phyloP scores from a whole-genome alignment of 2,797 vertebrate genomes.

The Cyprinella venusta region DNA sequence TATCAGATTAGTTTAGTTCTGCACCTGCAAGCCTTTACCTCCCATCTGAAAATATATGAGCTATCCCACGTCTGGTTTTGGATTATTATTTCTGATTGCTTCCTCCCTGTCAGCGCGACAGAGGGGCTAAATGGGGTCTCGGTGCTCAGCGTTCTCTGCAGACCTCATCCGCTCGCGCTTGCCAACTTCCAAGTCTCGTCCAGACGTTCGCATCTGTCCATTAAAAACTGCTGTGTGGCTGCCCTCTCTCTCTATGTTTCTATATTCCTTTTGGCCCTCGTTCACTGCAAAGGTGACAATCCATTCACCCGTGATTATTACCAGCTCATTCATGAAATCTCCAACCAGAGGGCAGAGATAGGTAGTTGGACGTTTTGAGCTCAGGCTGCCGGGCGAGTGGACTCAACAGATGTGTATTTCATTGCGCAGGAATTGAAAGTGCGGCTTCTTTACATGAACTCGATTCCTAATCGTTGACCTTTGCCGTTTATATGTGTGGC shows the following conservation, averaged over 20 bases:
- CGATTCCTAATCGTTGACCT: background rate
- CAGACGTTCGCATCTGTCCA: conserved; percentile 69
- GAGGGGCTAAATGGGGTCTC: conserved; percentile 47
- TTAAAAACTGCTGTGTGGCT: conserved; percentile 53
- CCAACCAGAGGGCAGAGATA: conserved; percentile 63
- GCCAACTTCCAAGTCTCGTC: conserved; percentile 53
- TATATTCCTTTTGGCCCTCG: conserved; percentile 54
- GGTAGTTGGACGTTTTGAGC: conserved; percentile 32
- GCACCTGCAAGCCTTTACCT: conserved; percentile 55
- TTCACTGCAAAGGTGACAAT: conserved; percentile 73
- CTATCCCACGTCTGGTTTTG: conserved; percentile 54
- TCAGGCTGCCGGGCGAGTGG: conserved; percentile 26
- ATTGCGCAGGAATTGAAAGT: conserved; percentile 28
- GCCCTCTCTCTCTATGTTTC: conserved; percentile 49
- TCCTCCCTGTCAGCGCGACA: conserved; percentile 40
- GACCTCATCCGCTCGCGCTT: conserved; percentile 12
- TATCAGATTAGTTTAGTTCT: conserved; percentile 55
- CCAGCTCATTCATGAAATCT: conserved; percentile 79
- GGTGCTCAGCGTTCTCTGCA: conserved; percentile 8
- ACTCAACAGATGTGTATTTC: conserved; percentile 35
- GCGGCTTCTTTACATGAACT: background rate
- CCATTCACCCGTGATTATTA: conserved; percentile 80
- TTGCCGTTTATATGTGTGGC: conserved; percentile 51
- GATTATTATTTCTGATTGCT: conserved; percentile 47
- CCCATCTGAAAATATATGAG: conserved; percentile 53